phyloP scores from a whole-genome alignment of 2,888 invertebrate species.

The Oligia strigilis region DNA sequence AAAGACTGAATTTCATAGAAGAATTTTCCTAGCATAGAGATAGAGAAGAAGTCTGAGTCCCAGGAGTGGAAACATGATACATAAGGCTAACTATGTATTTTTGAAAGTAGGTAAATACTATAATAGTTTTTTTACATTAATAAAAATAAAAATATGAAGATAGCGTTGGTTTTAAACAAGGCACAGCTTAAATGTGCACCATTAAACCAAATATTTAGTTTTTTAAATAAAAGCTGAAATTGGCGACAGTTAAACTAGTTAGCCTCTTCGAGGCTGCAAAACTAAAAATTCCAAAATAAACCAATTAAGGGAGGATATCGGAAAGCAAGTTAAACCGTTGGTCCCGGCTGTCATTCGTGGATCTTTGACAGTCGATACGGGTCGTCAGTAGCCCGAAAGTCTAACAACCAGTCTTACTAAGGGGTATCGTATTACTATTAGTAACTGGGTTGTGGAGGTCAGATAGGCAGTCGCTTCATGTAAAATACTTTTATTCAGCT shows the following conservation, averaged over 20 bases:
- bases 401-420: not conserved
- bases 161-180: not conserved
- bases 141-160: not conserved
- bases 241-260: not conserved
- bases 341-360: no score
- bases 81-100: not conserved
- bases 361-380: not conserved
- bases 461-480: not conserved
- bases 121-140: not conserved
- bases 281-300: not conserved
- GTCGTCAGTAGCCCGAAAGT: not conserved
- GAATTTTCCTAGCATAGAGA: not conserved
- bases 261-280: not conserved
- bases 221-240: not conserved
- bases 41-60: not conserved
- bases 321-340: not conserved
- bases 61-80: not conserved
- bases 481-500: not conserved
- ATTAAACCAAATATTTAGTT: not conserved
- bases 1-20: slow-evolving; percentile 4
- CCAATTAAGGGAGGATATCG: not conserved
- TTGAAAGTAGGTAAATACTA: not conserved
- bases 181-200: not conserved
- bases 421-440: not conserved
- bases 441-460: no score